Evolutionary conservation across 2,797 vertebrate genomes (phyloP).

Genomic region (Natrix natrix): DNA sequence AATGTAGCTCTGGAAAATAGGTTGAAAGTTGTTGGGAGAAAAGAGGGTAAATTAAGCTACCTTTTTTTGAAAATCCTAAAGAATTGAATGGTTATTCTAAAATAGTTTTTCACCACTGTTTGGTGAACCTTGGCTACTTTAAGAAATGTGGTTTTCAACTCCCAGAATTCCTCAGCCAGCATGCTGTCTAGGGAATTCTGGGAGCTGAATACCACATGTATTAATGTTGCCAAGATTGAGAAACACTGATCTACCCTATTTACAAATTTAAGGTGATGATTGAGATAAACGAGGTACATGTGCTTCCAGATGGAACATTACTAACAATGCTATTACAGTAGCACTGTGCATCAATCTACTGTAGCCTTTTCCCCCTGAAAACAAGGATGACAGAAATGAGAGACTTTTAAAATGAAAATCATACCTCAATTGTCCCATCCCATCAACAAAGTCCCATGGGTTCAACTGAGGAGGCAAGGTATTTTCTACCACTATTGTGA

Average conservation of each 20-base stretch:
- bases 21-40: not conserved
- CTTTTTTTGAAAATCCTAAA: not conserved
- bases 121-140: not conserved
- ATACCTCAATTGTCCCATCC: not conserved
- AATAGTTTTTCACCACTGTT: not conserved
- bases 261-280: not conserved
- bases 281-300: not conserved
- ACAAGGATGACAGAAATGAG: not conserved
- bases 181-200: not conserved
- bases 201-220: not conserved
- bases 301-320: not conserved
- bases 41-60: not conserved
- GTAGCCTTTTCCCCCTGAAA: not conserved
- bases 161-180: not conserved
- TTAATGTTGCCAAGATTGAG: not conserved
- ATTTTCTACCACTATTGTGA: not conserved
- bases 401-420: not conserved
- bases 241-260: not conserved
- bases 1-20: not conserved
- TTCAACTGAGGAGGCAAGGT: not conserved
- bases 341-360: not conserved
- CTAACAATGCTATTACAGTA: not conserved
- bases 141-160: not conserved
- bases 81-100: not conserved
- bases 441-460: not conserved